Base-by-base conservation (phyloP, 2,888 invertebrate species). In the Sinopyrophorus schimmeli region DNA sequence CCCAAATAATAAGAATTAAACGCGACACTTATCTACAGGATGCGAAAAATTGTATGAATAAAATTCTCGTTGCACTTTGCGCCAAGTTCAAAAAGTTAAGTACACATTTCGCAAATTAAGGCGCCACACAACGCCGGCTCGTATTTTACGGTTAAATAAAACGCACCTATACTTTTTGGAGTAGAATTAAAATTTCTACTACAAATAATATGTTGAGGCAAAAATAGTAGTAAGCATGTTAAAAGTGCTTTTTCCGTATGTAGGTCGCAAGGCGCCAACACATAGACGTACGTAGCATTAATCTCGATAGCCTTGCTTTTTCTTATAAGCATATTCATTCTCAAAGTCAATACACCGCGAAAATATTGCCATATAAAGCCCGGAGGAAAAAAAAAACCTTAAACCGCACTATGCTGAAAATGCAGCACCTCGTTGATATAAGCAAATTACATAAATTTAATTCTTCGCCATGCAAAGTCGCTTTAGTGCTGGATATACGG, bases 311-410 rank as follows among this genome's bases (percentile, higher is more conserved):
- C 59, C 57, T 59, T 59, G 57, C 54, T 53, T 57, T 54, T 60
- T 60, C 55, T 43, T 42, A 7, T 7, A 21, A 21, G 21, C 9
- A 48, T 34, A 44, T 32, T 31, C 46, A 52, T 47, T 55, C 48
- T 52, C 55, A 60, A 60, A 61, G 62, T 61, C 61, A 59, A 59
- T 60, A 60, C 48, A 60, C 58, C 59, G 59, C 61, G 58, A 62
- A 62, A 65, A 35, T 23, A 15, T 9, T 35, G 23, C 5, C 35
- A 10, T 11, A 7, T 9, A 9, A 6, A n/a, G 35, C 10, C 12
- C 21, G 18, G 18, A n/a, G n/a, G n/a, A n/a, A n/a, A n/a, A n/a
- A n/a, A n/a, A n/a, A n/a, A n/a, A n/a, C n/a, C n/a, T n/a, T n/a
- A n/a, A 5, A 16, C 24, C 23, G 35, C 10, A 41, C 31, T 31